A percentile compares a stretch with the other conserved stretches of the same genome.
Conservation (phyloP, 2,888 invertebrate genomes). For the Pandemis cinnamomeana region DNA sequence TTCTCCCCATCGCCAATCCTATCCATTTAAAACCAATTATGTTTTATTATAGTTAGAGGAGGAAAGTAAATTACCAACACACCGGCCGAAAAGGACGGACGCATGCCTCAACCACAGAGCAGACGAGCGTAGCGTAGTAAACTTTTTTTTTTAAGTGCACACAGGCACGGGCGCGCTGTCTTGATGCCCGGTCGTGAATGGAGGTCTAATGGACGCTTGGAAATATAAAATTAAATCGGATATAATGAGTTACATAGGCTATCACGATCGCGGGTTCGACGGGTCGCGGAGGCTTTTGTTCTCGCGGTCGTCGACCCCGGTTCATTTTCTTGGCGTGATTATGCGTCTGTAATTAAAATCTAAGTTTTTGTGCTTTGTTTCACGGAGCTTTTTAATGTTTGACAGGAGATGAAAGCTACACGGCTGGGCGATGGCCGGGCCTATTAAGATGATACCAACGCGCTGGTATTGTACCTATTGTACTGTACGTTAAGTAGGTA, state of each 20-base stretch:
- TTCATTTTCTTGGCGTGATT: constrained; percentile 50
- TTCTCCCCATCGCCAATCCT: constrained; percentile 78
- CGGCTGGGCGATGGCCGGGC: constrained; percentile 17
- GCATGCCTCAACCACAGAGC: constrained; percentile 57
- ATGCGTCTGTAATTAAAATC: constrained; percentile 65
- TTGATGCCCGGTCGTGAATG: constrained; percentile 67
- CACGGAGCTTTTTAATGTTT: constrained; percentile 45
- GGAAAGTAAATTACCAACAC: constrained; percentile 51
- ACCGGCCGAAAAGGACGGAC: constrained; percentile 59
- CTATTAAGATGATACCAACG: constrained; percentile 30
- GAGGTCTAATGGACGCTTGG: constrained; percentile 72
- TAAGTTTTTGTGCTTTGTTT: constrained; percentile 60
- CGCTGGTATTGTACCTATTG: constrained; percentile 19
- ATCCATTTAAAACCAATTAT: constrained; percentile 83
- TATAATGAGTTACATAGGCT: constrained; percentile 76
- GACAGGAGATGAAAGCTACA: constrained; percentile 40
- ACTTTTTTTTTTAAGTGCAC: constrained; percentile 54
- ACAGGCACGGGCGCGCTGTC: constrained; percentile 63
- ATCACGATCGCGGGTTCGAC: constrained; percentile 63
- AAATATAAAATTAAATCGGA: constrained; percentile 78
- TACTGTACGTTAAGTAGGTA: neutral
- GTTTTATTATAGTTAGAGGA: constrained; percentile 75
- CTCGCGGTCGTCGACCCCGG: constrained; percentile 62
- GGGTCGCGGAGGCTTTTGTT: constrained; percentile 70
- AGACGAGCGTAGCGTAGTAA: constrained; percentile 57